Evolutionary conservation across 2,797 vertebrate species (phyloP).

Genomic region (Hypotaenidia philippensis): DNA sequence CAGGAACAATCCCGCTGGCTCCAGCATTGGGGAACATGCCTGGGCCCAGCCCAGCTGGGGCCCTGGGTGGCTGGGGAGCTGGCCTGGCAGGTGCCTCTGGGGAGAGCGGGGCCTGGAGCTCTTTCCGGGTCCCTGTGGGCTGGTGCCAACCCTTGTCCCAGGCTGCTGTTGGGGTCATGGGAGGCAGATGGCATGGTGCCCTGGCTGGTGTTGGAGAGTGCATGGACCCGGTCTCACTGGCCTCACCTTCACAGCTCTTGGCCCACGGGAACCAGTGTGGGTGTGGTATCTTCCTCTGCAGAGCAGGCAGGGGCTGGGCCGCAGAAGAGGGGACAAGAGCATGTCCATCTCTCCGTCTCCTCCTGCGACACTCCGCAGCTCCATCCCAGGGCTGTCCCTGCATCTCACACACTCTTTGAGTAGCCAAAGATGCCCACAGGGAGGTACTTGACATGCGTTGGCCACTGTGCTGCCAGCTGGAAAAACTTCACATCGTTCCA

Average conservation of each 20-base stretch:
- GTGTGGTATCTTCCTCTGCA: background rate
- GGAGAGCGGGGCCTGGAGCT: background rate
- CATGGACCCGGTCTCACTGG: background rate
- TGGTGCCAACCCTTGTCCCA: slow-evolving; percentile 26
- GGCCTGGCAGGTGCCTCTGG: background rate
- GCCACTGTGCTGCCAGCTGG: slow-evolving; percentile 96
- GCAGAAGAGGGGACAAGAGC: background rate
- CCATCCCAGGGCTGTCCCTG: background rate
- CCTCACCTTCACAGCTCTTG: slow-evolving; percentile 40
- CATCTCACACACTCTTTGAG: slow-evolving; percentile 84
- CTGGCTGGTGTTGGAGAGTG: slow-evolving; percentile 57
- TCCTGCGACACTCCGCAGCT: background rate
- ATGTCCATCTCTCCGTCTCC: background rate
- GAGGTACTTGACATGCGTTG: slow-evolving; percentile 92
- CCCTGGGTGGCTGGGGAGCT: background rate
- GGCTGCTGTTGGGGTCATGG: background rate
- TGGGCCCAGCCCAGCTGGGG: slow-evolving; percentile 60
- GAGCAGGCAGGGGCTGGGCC: slow-evolving; percentile 5
- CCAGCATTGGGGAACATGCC: background rate
- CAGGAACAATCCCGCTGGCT: background rate
- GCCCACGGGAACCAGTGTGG: slow-evolving; percentile 6
- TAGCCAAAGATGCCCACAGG: slow-evolving; percentile 92
- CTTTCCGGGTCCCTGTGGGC: background rate
- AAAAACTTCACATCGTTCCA: slow-evolving; percentile 96
- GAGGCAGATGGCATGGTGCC: slow-evolving; percentile 42